These are phyloP conservation scores for Diadumene lineata DNA, from an alignment of 92 coral and sea anemone species.

Conservation along the genomic window DNA sequence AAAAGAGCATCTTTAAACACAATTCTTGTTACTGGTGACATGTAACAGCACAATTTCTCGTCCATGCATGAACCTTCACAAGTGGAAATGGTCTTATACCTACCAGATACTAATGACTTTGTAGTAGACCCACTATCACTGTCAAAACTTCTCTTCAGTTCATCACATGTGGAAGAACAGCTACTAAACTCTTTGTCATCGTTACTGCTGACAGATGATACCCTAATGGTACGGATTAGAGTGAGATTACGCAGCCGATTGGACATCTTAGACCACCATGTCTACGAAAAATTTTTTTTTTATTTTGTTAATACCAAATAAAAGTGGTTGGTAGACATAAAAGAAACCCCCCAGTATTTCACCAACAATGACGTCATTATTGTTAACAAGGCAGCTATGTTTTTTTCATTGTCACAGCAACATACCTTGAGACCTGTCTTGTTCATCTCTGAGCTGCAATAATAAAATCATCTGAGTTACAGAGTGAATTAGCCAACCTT, in stretches of 20 bases:
- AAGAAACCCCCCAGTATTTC: too few species aligned
- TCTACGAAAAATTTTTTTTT: too few species aligned
- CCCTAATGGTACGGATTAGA: constrained; percentile 51
- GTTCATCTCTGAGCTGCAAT: constrained; percentile 36
- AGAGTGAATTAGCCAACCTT: too few species aligned
- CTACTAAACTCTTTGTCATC: constrained; percentile 1
- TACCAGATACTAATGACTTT: constrained; percentile 31
- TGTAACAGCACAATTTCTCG: too few species aligned
- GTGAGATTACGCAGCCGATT: constrained; percentile 61
- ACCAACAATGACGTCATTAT: too few species aligned
- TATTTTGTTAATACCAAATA: too few species aligned
- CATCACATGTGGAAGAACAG: background rate
- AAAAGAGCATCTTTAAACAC: too few species aligned
- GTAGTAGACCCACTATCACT: constrained; percentile 11
- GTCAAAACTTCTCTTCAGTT: background rate
- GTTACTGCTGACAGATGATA: constrained; percentile 20
- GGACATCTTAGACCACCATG: constrained; percentile 83
- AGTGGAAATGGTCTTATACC: background rate
- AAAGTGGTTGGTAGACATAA: too few species aligned
- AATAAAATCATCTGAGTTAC: background rate
- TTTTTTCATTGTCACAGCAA: background rate
- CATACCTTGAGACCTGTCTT: constrained; percentile 47
- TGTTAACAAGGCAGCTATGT: background rate
- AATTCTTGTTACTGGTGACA: too few species aligned
- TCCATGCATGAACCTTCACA: too few species aligned